These are phyloP conservation scores for Menidia beryllina DNA, from an alignment of 2,113 vertebrate species.

Conservation along the genomic window DNA sequence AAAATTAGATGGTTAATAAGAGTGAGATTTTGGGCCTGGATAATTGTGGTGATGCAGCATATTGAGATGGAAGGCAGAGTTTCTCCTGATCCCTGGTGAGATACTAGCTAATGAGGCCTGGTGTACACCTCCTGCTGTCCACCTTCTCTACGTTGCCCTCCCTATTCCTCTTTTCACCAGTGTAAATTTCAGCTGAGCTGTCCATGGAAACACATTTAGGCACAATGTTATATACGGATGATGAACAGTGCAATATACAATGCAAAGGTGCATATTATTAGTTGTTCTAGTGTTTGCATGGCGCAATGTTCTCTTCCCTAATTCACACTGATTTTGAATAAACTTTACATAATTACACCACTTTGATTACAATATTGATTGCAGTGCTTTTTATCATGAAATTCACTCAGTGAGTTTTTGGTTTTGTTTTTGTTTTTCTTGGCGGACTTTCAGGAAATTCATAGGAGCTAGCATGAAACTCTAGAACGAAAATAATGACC, in stretches of 20 bases:
- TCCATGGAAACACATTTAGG: slow-evolving; percentile 24
- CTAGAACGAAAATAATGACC: slow-evolving; percentile 10
- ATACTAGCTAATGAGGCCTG: slow-evolving; percentile 70
- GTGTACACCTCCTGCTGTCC: slow-evolving; percentile 65
- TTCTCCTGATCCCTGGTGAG: slow-evolving; percentile 36
- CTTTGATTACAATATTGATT: slow-evolving; percentile 25
- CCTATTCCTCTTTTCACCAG: slow-evolving; percentile 40
- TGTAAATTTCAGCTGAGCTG: slow-evolving; percentile 51
- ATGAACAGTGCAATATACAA: neutral
- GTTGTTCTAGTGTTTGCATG: neutral
- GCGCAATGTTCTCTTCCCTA: neutral
- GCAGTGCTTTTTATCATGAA: neutral
- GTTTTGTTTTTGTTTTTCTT: no score
- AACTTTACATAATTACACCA: slow-evolving; percentile 1
- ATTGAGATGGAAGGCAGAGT: slow-evolving; percentile 46
- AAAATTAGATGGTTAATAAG: slow-evolving; percentile 53
- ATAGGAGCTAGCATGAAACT: slow-evolving; percentile 14
- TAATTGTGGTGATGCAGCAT: slow-evolving; percentile 60
- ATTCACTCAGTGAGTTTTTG: neutral
- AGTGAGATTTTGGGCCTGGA: slow-evolving; percentile 27
- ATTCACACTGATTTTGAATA: slow-evolving; percentile 2
- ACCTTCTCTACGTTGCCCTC: slow-evolving; percentile 20
- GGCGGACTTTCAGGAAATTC: slow-evolving; percentile 13
- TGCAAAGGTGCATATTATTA: neutral
- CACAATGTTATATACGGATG: neutral